Evolutionary conservation across 1,140 invertebrate genomes (phyloP).

Genomic region (Elymnias hypermnestra): DNA sequence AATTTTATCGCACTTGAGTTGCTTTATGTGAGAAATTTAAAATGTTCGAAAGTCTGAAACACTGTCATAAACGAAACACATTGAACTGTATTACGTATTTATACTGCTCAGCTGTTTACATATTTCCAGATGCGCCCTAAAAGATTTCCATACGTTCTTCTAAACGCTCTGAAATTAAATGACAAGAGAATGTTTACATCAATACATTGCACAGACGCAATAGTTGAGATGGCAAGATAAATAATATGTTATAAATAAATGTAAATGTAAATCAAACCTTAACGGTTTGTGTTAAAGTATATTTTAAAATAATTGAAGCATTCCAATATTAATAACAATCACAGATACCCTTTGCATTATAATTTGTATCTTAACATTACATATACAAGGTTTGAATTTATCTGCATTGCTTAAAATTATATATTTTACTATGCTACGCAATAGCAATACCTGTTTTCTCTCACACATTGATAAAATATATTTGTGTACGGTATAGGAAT

Average conservation of each 20-base stretch:
- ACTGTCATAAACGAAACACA: slow-evolving; percentile 24
- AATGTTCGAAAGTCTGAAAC: slow-evolving; percentile 10
- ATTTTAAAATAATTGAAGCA: too few species aligned
- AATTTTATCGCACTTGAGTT: slow-evolving; percentile 21
- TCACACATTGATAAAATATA: neutral
- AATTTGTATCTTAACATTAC: too few species aligned
- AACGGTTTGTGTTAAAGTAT: too few species aligned
- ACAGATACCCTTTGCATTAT: too few species aligned
- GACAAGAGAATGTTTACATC: slow-evolving; percentile 71
- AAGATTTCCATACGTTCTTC: slow-evolving; percentile 52
- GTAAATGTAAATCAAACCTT: too few species aligned
- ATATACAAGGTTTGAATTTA: too few species aligned
- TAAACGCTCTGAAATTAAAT: slow-evolving; percentile 66
- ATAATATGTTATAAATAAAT: too few species aligned
- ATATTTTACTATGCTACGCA: too few species aligned
- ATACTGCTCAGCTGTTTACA: slow-evolving; percentile 54
- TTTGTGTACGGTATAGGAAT: slow-evolving; percentile 24
- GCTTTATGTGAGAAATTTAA: slow-evolving; percentile 13
- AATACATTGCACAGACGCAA: slow-evolving; percentile 63
- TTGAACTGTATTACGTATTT: slow-evolving; percentile 7
- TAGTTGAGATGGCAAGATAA: too few species aligned
- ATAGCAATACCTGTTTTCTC: slow-evolving; percentile 2
- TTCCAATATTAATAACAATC: too few species aligned
- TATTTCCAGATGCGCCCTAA: slow-evolving; percentile 40
- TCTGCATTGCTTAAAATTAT: too few species aligned